Percentiles rank a stretch among this genome's conserved stretches.
Evolutionary conservation across 2,113 vertebrate species (phyloP).

Genomic region (Proteles cristata): DNA sequence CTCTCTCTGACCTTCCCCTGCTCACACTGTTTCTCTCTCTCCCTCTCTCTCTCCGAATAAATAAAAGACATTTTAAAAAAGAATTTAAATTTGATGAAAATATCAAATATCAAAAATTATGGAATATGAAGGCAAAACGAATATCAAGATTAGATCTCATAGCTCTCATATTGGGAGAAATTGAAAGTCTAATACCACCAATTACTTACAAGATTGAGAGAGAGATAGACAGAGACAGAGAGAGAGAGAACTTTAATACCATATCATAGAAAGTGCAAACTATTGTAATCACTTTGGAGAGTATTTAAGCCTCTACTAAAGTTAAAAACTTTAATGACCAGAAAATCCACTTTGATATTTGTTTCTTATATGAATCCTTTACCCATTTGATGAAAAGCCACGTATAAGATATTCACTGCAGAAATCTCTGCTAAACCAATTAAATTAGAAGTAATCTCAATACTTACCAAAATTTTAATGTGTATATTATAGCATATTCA

Average conservation of each 20-base stretch:
- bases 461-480: neutral
- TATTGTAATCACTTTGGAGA: neutral
- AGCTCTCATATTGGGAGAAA: neutral
- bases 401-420: neutral
- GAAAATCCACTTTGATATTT: neutral
- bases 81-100: neutral
- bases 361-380: neutral
- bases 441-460: neutral
- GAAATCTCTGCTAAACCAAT: neutral
- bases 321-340: neutral
- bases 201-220: neutral
- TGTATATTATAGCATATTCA: neutral
- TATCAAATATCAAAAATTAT: neutral
- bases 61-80: no score
- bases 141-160: neutral
- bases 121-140: neutral
- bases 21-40: no score
- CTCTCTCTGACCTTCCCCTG: no score
- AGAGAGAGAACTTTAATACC: neutral
- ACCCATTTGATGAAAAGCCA: neutral
- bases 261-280: neutral
- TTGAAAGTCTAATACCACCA: neutral
- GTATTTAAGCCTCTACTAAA: neutral
- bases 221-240: neutral
- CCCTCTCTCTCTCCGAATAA: no score